A percentile compares a stretch with the other conserved stretches of the same genome.
Evolutionary conservation across 2,797 vertebrate species (phyloP).

Genomic region (Lacerta bilineata): DNA sequence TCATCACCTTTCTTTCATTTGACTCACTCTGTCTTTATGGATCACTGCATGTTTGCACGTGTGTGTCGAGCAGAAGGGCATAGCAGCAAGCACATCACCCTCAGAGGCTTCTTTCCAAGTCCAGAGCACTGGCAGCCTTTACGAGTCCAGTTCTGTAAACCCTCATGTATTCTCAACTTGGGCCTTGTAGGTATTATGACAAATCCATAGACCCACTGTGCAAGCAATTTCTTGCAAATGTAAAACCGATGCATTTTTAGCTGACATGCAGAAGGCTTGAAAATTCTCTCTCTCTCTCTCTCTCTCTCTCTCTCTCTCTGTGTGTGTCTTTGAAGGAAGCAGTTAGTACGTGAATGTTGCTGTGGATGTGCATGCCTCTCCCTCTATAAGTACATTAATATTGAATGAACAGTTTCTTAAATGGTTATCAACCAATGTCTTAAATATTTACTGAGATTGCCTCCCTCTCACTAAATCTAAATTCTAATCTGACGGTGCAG

Average conservation of each 20-base stretch:
- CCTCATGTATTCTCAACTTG: slow-evolving; percentile 43
- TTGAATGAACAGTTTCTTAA: slow-evolving; percentile 52
- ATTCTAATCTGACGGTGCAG: slow-evolving; percentile 60
- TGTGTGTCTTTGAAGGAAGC: not conserved
- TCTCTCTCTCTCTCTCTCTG: too few species aligned
- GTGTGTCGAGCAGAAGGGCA: slow-evolving; percentile 72
- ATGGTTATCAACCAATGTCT: slow-evolving; percentile 66
- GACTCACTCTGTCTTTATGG: slow-evolving; percentile 73
- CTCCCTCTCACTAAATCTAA: slow-evolving; percentile 62
- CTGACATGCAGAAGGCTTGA: not conserved
- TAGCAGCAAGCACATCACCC: slow-evolving; percentile 72
- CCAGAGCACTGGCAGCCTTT: slow-evolving; percentile 57
- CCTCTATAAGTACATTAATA: slow-evolving; percentile 28
- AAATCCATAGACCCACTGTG: slow-evolving; percentile 37
- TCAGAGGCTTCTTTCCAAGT: slow-evolving; percentile 65
- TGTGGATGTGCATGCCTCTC: not conserved
- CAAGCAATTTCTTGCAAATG: slow-evolving; percentile 18
- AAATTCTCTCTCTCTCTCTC: not conserved
- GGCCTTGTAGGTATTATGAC: slow-evolving; percentile 60
- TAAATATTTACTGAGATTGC: slow-evolving; percentile 71
- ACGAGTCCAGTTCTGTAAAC: slow-evolving; percentile 63
- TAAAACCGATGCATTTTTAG: slow-evolving; percentile 30
- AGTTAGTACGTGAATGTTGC: slow-evolving; percentile 8
- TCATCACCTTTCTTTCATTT: slow-evolving; percentile 75
- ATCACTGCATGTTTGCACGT: slow-evolving; percentile 65